Percentiles rank a stretch among this genome's conserved stretches.
These are phyloP conservation scores for Alosa alosa DNA, from an alignment of 2,113 vertebrate species.

Conservation along the genomic window DNA sequence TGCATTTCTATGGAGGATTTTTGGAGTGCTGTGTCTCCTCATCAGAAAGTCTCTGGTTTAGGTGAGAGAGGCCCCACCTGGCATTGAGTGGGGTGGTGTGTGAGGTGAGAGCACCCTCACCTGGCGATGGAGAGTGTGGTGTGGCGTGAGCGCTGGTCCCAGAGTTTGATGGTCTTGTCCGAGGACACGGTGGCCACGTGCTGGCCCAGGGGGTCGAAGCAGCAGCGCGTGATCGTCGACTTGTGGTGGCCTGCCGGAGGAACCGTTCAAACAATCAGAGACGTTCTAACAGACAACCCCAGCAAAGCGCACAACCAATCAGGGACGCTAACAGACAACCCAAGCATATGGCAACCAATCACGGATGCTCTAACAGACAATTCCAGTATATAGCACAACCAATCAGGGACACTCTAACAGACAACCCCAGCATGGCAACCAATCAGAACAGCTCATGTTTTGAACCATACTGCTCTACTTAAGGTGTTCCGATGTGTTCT, in stretches of 20 bases:
- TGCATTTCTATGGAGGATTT: too few relatives aligned
- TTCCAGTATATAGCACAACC: too few relatives aligned
- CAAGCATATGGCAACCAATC: too few relatives aligned
- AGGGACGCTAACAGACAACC: neutral
- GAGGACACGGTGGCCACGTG: conserved; percentile 71
- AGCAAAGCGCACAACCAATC: neutral
- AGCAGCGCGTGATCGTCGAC: conserved; percentile 69
- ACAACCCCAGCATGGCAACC: too few relatives aligned
- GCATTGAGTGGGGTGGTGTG: neutral
- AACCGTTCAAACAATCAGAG: neutral
- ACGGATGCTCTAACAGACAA: too few relatives aligned
- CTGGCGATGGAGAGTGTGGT: conserved; percentile 67
- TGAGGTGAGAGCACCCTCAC: conserved; percentile 50
- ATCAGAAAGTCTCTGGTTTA: too few relatives aligned
- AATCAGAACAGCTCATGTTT: too few relatives aligned
- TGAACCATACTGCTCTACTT: too few relatives aligned
- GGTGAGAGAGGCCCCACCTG: neutral
- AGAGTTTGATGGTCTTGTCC: conserved; percentile 73
- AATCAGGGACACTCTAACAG: too few relatives aligned
- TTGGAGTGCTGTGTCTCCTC: too few relatives aligned
- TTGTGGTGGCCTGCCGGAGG: conserved; percentile 67
- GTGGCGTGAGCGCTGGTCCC: conserved; percentile 64
- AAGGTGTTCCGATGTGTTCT: too few relatives aligned
- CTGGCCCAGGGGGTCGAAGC: conserved; percentile 71
- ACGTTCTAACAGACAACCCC: neutral